Conservation (phyloP, 2,797 vertebrate genomes). For the Poecilia velifera region DNA sequence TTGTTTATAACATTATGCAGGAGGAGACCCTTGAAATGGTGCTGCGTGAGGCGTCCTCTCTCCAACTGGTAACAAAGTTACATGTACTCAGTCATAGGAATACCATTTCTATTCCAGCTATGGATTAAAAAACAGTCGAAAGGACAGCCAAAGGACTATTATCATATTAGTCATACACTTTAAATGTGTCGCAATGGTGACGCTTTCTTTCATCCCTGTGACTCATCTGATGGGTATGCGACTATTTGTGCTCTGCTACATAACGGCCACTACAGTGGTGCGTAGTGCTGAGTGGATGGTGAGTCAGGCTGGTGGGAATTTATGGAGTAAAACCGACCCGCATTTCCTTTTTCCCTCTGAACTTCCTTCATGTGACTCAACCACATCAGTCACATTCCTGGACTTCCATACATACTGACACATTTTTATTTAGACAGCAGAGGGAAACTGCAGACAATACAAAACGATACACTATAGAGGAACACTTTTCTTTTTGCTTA, state of each 20-base stretch:
- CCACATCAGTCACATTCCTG: slow-evolving; percentile 63
- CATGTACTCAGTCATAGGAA: slow-evolving; percentile 13
- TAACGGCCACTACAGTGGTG: slow-evolving; percentile 19
- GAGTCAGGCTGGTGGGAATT: slow-evolving; percentile 66
- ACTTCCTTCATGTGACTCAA: slow-evolving; percentile 68
- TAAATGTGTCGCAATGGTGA: slow-evolving; percentile 36
- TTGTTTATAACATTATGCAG: slow-evolving; percentile 14
- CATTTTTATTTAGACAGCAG: slow-evolving; percentile 31
- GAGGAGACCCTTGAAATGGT: slow-evolving; percentile 12
- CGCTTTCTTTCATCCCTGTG: slow-evolving; percentile 33
- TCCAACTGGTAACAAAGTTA: slow-evolving; percentile 13
- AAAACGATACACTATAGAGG: background rate
- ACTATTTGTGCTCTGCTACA: slow-evolving; percentile 31
- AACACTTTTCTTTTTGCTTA: background rate
- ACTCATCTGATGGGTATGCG: slow-evolving; percentile 53
- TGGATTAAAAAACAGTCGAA: slow-evolving; percentile 8
- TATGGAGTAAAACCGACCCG: slow-evolving; percentile 34
- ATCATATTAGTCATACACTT: slow-evolving; percentile 21
- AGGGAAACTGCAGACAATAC: slow-evolving; percentile 21
- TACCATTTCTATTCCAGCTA: slow-evolving; percentile 10
- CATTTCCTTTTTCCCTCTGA: slow-evolving; percentile 47
- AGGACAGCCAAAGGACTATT: background rate
- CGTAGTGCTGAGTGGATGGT: slow-evolving; percentile 68
- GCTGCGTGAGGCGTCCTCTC: background rate
- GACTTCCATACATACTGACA: slow-evolving; percentile 56